Conservation (phyloP, 2,113 vertebrate genomes). For the Chionis minor region DNA sequence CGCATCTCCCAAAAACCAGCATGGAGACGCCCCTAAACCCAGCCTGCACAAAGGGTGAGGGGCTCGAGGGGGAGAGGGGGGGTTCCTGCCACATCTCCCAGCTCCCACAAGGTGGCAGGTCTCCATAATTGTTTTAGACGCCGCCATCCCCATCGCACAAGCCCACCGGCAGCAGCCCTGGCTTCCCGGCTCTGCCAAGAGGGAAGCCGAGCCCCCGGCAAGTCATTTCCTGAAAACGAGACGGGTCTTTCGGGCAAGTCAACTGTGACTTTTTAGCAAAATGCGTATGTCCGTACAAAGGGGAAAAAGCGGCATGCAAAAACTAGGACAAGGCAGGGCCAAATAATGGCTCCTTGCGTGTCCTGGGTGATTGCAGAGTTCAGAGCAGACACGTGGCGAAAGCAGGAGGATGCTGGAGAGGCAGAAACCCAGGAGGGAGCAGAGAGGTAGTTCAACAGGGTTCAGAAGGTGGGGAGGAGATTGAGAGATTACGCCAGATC, state of each 20-base stretch:
- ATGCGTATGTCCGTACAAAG: accelerated
- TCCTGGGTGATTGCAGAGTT: not conserved
- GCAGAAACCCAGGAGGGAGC: not conserved
- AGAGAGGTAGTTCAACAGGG: slow-evolving; percentile 12
- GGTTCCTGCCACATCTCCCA: not conserved
- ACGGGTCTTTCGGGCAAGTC: accelerated
- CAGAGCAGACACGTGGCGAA: not conserved
- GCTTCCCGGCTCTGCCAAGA: not conserved
- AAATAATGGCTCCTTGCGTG: not conserved
- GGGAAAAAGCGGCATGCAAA: too few species aligned
- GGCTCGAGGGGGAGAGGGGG: accelerated
- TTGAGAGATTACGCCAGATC: slow-evolving; percentile 41
- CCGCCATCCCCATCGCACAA: not conserved
- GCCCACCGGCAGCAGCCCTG: not conserved
- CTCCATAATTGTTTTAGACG: not conserved
- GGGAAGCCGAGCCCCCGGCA: not conserved
- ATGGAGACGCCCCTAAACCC: not conserved
- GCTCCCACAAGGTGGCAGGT: slow-evolving; percentile 49
- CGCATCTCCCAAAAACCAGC: not conserved
- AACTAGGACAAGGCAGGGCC: not conserved
- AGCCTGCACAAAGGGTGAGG: not conserved
- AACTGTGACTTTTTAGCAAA: not conserved
- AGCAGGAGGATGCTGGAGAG: not conserved
- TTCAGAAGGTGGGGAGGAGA: slow-evolving; percentile 45
- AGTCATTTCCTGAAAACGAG: accelerated